phyloP scores from a whole-genome alignment of 1,140 invertebrate genomes.

The Aricia agestis region DNA sequence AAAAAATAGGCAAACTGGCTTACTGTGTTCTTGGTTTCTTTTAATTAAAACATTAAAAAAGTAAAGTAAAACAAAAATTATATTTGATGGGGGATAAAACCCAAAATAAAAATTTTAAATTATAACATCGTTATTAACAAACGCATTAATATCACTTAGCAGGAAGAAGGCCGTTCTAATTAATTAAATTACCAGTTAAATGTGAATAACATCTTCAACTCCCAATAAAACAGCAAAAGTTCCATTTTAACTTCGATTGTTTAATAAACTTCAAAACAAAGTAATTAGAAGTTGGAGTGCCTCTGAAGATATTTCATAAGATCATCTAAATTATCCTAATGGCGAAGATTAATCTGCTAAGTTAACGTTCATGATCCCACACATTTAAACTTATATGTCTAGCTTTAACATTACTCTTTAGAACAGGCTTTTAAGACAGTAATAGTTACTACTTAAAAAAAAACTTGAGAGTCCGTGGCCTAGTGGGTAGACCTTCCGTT shows the following conservation, averaged over 20 bases:
- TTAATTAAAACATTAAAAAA: no score
- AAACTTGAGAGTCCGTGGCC: no score
- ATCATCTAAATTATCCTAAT: slow-evolving; percentile 5
- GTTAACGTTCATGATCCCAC: slow-evolving; percentile 2
- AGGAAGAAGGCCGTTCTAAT: not conserved
- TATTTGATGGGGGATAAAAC: no score
- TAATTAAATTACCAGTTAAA: not conserved
- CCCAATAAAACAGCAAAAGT: not conserved
- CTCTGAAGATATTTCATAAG: slow-evolving; percentile 6
- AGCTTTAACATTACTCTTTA: not conserved
- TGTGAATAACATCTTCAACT: not conserved
- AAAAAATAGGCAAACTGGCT: no score
- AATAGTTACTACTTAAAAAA: no score
- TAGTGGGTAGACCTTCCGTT: no score
- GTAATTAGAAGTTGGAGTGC: not conserved
- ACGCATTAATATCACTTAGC: not conserved
- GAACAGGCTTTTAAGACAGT: not conserved
- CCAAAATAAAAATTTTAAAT: no score
- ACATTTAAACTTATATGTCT: slow-evolving; percentile 8
- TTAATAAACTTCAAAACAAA: slow-evolving; percentile 8
- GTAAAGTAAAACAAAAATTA: no score
- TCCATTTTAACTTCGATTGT: not conserved
- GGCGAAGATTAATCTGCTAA: slow-evolving; percentile 6
- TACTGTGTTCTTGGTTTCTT: no score
- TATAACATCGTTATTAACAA: not conserved